Evolutionary conservation across 1,140 invertebrate genomes (phyloP), one percentile per base, ranked within the genome.

Genomic region (Brachionus sp.): DNA sequence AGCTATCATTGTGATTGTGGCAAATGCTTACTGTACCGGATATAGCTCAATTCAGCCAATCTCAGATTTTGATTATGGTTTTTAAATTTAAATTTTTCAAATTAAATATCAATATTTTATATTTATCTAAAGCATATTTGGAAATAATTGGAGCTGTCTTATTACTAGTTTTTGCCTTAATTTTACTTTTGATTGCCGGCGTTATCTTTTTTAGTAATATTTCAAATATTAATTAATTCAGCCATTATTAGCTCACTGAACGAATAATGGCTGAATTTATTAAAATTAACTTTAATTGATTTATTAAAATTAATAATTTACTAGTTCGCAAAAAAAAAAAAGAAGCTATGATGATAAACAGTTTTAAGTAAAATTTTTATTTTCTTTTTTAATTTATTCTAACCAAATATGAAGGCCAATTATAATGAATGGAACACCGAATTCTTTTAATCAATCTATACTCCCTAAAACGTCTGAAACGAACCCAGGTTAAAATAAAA

Each of bases 21-120:
- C 77, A 23, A 80, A 80, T 80, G 50, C 39, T 62, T 80, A 80
- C 35, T 80, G 77, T 29, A 66, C 46, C 10, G 77, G 77, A 37
- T 44, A 62, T 42, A 80, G 77, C 16, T 16, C 50, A 12, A 37
- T 80, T 25, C 50, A 42, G n/a, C 46, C 46, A n/a, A 12, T 62
- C 9, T 37, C 77, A 10, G 77, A 35, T 35, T 62, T 80, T 37
- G 33, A 80, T n/a, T 80, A 80, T 66, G 19, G 77, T 80, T 2
- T 29, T 29, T 29, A 80, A 33, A 9, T 16, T 57, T 78, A 16
- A 78, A 16, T 53, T 10, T 73, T 23, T 16, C 44, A n/a, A 19
- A 23, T 42, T n/a, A 23, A 9, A n/a, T 16, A 13, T 70, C 35
- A 70, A 70, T 35, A 37, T 37, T 37, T 5, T 29, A 39, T 39